Percentiles rank a stretch among this genome's conserved stretches.
Conservation (phyloP, 1,140 invertebrate species). For the Drosophila asahinai region DNA sequence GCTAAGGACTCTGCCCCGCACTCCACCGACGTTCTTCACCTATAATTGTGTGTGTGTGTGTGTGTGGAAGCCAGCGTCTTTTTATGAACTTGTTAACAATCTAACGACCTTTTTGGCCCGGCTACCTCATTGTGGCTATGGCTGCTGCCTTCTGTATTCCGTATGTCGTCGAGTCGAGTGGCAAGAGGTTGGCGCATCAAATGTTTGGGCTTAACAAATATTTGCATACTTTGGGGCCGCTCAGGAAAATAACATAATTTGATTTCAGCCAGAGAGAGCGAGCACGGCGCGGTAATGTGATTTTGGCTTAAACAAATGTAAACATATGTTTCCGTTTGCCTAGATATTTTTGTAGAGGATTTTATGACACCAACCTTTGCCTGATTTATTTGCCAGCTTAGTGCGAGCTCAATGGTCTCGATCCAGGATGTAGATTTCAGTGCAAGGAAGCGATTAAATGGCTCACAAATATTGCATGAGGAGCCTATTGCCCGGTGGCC, state of each 20-base stretch:
- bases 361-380: not conserved
- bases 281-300: slow-evolving; percentile 55
- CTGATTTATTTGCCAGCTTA: slow-evolving; percentile 19
- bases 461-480: slow-evolving; percentile 64
- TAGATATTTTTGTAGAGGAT: slow-evolving; percentile 8
- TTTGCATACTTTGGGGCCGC: slow-evolving; percentile 77
- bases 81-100: slow-evolving; percentile 84
- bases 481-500: slow-evolving; percentile 37
- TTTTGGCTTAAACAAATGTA: slow-evolving; percentile 57
- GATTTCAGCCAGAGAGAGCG: slow-evolving; percentile 41
- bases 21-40: not conserved
- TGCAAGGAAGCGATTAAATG: slow-evolving; percentile 50
- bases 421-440: slow-evolving; percentile 12
- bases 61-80: slow-evolving; percentile 54
- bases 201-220: slow-evolving; percentile 75
- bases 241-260: slow-evolving; percentile 82
- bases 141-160: slow-evolving; percentile 27
- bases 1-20: slow-evolving; percentile 8
- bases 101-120: slow-evolving; percentile 74
- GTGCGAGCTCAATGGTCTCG: not conserved
- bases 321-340: slow-evolving; percentile 41
- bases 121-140: slow-evolving; percentile 40
- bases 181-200: slow-evolving; percentile 57
- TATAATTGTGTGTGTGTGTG: slow-evolving; percentile 39
- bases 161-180: slow-evolving; percentile 36